Percentiles rank a stretch among this genome's conserved stretches.
phyloP scores from a whole-genome alignment of 1,140 invertebrate genomes.

The Aphidius gifuensis region DNA sequence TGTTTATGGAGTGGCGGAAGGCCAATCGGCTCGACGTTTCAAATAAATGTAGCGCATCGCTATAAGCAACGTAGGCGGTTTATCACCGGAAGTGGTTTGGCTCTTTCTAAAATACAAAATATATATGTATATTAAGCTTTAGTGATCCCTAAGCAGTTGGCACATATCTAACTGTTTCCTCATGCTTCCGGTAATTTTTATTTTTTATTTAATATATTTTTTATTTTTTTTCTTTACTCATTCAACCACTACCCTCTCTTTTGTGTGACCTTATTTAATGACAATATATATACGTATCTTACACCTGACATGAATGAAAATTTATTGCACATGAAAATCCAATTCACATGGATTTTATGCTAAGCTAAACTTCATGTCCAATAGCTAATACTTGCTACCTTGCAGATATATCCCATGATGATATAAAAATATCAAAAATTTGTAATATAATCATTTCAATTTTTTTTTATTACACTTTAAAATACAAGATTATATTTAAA shows the following conservation, averaged over 20 bases:
- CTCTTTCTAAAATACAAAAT: not conserved
- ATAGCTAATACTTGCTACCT: no score
- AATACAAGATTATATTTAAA: no score
- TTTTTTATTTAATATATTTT: constrained; percentile 6
- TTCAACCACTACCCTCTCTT: not conserved
- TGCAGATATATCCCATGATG: no score
- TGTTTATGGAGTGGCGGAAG: constrained; percentile 1
- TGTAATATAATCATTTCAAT: no score
- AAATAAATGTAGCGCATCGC: constrained; percentile 16
- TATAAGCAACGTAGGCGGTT: constrained; percentile 12
- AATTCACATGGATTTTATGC: no score
- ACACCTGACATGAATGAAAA: no score
- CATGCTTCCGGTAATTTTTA: constrained; percentile 10
- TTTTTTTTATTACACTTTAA: no score
- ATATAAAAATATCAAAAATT: no score
- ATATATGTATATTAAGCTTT: not conserved
- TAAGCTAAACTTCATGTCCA: no score
- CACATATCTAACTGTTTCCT: constrained; percentile 9
- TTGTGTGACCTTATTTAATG: not conserved
- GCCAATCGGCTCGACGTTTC: constrained; percentile 11
- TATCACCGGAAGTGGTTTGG: constrained; percentile 14
- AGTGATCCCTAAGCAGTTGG: constrained; percentile 13
- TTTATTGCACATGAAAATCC: no score
- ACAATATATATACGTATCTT: no score
- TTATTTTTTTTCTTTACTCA: not conserved